phyloP scores from a whole-genome alignment of 2,113 vertebrate species.

The Anarrhichthys ocellatus region DNA sequence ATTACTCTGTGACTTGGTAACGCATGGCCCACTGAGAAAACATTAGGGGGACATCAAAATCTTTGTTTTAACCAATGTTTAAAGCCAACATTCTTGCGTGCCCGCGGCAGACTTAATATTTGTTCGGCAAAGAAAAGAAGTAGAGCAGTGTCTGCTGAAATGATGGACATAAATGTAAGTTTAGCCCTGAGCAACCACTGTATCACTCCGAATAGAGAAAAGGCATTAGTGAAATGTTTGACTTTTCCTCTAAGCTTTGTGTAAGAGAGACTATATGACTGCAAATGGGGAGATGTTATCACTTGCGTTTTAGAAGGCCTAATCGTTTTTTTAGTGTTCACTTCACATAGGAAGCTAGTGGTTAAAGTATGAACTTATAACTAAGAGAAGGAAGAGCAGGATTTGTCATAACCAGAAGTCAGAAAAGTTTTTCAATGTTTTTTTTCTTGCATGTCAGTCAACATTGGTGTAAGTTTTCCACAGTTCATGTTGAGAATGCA shows the following conservation, averaged over 20 bases:
- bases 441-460: neutral
- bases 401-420: neutral
- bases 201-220: neutral
- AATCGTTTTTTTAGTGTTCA: neutral
- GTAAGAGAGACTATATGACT: neutral
- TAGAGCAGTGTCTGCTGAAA: neutral
- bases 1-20: neutral
- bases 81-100: neutral
- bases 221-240: neutral
- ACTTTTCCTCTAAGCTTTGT: neutral
- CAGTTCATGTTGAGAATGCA: neutral
- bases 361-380: neutral
- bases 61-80: neutral
- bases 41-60: too few relatives aligned
- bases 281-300: neutral
- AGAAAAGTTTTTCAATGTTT: neutral
- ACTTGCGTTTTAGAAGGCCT: neutral
- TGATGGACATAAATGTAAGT: neutral
- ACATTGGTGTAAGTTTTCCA: neutral
- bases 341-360: neutral
- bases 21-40: neutral
- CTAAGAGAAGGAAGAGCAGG: neutral
- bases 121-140: neutral
- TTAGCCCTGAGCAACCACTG: neutral
- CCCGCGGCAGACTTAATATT: neutral